These are phyloP conservation scores for Sus cebifrons DNA, from an alignment of 2,797 vertebrate species.

Conservation along the genomic window DNA sequence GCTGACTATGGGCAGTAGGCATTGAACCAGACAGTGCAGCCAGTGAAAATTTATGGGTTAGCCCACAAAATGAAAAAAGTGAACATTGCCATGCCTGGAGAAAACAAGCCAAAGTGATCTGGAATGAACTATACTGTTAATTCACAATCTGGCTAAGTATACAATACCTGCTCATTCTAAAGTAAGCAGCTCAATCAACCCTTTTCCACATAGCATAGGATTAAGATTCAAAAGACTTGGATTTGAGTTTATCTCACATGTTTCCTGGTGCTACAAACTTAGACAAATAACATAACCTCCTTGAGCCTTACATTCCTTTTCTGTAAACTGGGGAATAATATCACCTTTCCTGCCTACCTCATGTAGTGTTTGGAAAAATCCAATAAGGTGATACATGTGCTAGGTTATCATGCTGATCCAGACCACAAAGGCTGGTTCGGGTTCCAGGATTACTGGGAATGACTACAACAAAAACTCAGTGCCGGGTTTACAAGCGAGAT, in stretches of 20 bases:
- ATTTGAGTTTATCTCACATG: conserved; percentile 5
- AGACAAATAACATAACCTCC: background rate
- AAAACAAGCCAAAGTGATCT: background rate
- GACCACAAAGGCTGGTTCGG: background rate
- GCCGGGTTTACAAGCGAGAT: background rate
- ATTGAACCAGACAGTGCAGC: background rate
- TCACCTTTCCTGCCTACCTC: background rate
- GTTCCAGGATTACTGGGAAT: background rate
- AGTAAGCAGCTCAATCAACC: background rate
- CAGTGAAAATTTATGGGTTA: background rate
- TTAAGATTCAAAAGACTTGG: background rate
- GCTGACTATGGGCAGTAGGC: background rate
- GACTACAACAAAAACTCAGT: background rate
- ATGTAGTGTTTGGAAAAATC: background rate
- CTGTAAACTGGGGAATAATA: background rate
- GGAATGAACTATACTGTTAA: conserved; percentile 18
- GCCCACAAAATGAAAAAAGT: background rate
- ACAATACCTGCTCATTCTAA: background rate
- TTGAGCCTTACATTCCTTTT: background rate
- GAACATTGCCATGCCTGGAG: background rate
- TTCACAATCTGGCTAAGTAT: background rate
- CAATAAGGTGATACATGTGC: background rate
- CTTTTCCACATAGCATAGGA: background rate
- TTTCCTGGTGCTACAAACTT: background rate
- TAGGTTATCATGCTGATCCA: background rate